Evolutionary conservation across 2,888 invertebrate species (phyloP), one percentile per base, ranked within the genome.

Genomic region (Tetanocera ferruginea): DNA sequence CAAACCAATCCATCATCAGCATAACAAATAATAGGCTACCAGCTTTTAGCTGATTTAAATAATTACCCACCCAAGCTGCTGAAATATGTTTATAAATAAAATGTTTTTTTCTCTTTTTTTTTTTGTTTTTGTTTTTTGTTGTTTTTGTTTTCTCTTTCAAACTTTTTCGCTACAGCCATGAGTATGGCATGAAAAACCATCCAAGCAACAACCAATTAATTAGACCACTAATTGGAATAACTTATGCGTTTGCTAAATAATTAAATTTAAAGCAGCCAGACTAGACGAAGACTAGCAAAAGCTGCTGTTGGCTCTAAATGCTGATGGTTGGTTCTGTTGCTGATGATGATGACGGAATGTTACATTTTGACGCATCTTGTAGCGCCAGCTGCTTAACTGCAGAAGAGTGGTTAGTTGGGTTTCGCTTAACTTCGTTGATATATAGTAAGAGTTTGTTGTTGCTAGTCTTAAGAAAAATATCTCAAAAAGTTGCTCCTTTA

Each of bases 181-280:
- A 55, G 55, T 23, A 55, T 19, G 19, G 6, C 6, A 55, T 6
- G 55, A 55, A 55, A 55, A 55, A 55, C 19, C n/a, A 55, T 23
- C 6, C n/a, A 9, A 55, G 23, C 55, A 55, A 55, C 55, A 55
- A 55, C 19, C 55, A 55, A 55, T 55, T 64, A 64, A 64, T 31
- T 64, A 64, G 11, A 17, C 83, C 85, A 83, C 86, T 86, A 84
- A 84, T 84, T 84, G 86, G 84, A 86, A 81, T 83, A 84, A 86
- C 85, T 84, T 84, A 85, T 84, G 85, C 86, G 85, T 86, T 86
- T 85, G 86, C 85, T 86, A 83, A 85, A 84, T 85, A 84, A 84
- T 86, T 84, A 83, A 85, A 86, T 86, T 83, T 86, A 86, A 23
- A 55, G 19, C 55, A 55, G 23, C n/a, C 49, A 55, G 55, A 55